These are phyloP conservation scores for Balaeniceps rex DNA, from an alignment of 2,113 vertebrate species.

Conservation along the genomic window DNA sequence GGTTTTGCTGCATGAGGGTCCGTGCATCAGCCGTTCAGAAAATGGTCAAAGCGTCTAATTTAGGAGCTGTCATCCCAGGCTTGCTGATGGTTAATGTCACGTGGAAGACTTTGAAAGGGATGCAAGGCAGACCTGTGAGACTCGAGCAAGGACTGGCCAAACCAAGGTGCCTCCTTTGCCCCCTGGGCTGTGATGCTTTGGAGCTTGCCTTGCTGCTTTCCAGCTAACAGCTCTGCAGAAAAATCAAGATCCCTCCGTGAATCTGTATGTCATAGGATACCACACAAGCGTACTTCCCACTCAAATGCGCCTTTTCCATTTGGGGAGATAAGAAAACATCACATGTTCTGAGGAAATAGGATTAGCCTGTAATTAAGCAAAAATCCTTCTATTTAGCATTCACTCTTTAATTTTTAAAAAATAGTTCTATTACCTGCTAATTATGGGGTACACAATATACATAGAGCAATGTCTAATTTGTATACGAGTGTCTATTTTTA, in stretches of 20 bases:
- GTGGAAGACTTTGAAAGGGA: background rate
- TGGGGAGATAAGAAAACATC: conserved; percentile 17
- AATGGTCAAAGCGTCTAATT: background rate
- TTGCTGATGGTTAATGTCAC: background rate
- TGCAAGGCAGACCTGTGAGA: background rate
- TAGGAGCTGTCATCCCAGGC: background rate
- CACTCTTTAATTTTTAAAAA: too few relatives aligned
- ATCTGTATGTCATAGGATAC: background rate
- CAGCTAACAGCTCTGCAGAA: background rate
- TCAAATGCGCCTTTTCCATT: background rate
- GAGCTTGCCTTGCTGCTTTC: background rate
- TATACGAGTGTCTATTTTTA: background rate
- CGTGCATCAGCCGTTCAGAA: accelerated
- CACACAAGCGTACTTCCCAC: background rate
- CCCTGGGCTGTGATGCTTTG: background rate
- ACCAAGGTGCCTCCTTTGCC: background rate
- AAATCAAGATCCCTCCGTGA: accelerated
- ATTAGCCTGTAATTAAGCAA: conserved; percentile 42
- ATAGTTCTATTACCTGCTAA: too few relatives aligned
- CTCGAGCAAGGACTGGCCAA: background rate
- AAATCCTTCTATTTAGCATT: background rate
- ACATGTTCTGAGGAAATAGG: background rate
- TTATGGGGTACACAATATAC: background rate
- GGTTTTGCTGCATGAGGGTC: background rate
- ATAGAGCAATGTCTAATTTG: background rate